A percentile compares a stretch with the other conserved stretches of the same genome.
These are phyloP conservation scores for Pseudochromis fuscus DNA, from an alignment of 2,797 vertebrate genomes.

Conservation along the genomic window DNA sequence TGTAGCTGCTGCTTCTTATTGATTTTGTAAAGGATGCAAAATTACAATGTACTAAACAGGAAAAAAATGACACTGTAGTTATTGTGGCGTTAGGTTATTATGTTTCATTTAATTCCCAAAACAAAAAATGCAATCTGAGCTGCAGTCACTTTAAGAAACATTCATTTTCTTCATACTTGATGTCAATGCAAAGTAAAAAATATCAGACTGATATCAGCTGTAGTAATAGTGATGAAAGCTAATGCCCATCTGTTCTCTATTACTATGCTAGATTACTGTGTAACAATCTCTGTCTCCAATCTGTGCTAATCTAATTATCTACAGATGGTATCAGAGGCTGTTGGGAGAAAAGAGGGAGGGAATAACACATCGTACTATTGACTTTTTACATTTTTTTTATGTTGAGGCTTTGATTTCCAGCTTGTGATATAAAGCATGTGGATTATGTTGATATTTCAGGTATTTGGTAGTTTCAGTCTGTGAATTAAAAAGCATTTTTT, in stretches of 20 bases:
- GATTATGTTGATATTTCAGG: conserved; percentile 1
- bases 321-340: conserved; percentile 56
- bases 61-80: not conserved
- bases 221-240: conserved; percentile 43
- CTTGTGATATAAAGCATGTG: conserved; percentile 9
- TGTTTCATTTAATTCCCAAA: no score
- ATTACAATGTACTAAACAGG: not conserved
- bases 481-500: not conserved
- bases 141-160: no score
- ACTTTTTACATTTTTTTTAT: conserved; percentile 20
- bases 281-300: conserved; percentile 61
- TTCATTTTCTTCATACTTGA: conserved; percentile 1
- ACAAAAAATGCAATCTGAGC: no score
- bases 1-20: conserved; percentile 15
- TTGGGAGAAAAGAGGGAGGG: conserved; percentile 20
- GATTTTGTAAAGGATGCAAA: conserved; percentile 39
- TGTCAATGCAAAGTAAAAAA: conserved; percentile 4
- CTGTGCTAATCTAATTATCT: conserved; percentile 73
- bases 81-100: no score
- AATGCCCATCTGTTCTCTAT: conserved; percentile 65
- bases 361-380: conserved; percentile 2
- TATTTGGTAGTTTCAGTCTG: not conserved
- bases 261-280: conserved; percentile 61
- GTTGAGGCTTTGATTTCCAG: conserved; percentile 31
- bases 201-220: conserved; percentile 38